These are phyloP conservation scores for Cotesia typhae DNA, from an alignment of 1,140 invertebrate genomes.

Conservation along the genomic window DNA sequence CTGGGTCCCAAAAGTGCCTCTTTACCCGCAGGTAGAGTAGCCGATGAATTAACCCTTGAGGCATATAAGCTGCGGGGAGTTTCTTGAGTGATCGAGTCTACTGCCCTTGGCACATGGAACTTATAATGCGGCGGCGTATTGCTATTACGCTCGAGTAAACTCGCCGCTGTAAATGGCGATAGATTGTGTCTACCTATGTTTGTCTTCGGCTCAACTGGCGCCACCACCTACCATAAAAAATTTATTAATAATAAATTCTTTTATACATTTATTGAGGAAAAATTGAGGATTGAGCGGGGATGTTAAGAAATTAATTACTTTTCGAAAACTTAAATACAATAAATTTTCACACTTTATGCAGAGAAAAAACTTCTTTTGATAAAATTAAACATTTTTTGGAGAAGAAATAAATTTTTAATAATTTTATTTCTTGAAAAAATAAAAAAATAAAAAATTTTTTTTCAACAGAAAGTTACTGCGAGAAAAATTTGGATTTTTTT, in stretches of 20 bases:
- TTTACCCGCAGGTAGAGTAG: slow-evolving; percentile 53
- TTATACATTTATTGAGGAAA: not conserved
- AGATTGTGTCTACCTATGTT: slow-evolving; percentile 68
- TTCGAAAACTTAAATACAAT: too few relatives aligned
- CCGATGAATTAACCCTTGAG: slow-evolving; percentile 56
- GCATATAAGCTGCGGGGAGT: slow-evolving; percentile 53
- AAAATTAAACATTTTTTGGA: too few relatives aligned
- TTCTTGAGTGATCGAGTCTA: slow-evolving; percentile 69
- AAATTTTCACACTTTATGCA: too few relatives aligned
- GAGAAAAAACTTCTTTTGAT: too few relatives aligned
- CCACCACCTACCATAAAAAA: slow-evolving; percentile 56
- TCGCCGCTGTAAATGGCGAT: slow-evolving; percentile 68
- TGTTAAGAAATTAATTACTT: too few relatives aligned
- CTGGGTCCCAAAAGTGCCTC: slow-evolving; percentile 54
- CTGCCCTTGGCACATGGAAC: slow-evolving; percentile 74
- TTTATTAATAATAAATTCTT: slow-evolving; percentile 11
- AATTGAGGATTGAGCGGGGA: too few relatives aligned
- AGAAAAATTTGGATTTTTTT: too few relatives aligned
- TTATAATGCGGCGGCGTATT: slow-evolving; percentile 69
- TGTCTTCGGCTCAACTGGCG: slow-evolving; percentile 66
- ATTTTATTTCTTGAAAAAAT: too few relatives aligned
- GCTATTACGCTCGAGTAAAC: slow-evolving; percentile 64
- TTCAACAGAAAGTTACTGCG: too few relatives aligned
- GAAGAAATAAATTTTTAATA: too few relatives aligned
- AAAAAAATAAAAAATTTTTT: too few relatives aligned